Evolutionary conservation across 2,113 vertebrate genomes (phyloP).

Genomic region (Myiopsitta monachus): DNA sequence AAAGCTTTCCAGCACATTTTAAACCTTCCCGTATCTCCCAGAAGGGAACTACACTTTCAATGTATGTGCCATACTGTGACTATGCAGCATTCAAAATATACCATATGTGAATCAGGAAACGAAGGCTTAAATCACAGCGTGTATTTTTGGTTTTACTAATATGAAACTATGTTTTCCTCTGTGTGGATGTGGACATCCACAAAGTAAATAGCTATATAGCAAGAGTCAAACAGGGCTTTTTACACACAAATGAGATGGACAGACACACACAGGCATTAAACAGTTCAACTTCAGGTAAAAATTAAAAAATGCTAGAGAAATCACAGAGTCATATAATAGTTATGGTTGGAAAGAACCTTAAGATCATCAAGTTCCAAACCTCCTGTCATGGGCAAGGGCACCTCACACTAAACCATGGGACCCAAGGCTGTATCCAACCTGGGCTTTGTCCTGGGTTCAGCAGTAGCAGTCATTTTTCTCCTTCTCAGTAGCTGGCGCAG

Average conservation of each 20-base stretch:
- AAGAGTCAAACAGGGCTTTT: neutral
- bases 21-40: accelerated
- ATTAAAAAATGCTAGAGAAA: neutral
- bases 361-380: too few relatives aligned
- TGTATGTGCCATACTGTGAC: neutral
- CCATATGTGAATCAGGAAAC: neutral
- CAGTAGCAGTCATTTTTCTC: too few relatives aligned
- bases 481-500: too few relatives aligned
- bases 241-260: neutral
- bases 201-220: accelerated
- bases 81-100: neutral
- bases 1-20: neutral
- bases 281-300: neutral
- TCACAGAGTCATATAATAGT: neutral
- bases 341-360: too few relatives aligned
- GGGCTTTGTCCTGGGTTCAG: too few relatives aligned
- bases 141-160: neutral
- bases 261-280: neutral
- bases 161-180: neutral
- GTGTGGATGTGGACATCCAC: neutral
- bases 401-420: too few relatives aligned
- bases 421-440: too few relatives aligned
- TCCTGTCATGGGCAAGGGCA: too few relatives aligned
- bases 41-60: neutral
- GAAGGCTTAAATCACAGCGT: neutral